Percentiles rank a stretch among this genome's conserved stretches.
Conservation (phyloP, 1,140 invertebrate genomes). For the Nomia melanderi region DNA sequence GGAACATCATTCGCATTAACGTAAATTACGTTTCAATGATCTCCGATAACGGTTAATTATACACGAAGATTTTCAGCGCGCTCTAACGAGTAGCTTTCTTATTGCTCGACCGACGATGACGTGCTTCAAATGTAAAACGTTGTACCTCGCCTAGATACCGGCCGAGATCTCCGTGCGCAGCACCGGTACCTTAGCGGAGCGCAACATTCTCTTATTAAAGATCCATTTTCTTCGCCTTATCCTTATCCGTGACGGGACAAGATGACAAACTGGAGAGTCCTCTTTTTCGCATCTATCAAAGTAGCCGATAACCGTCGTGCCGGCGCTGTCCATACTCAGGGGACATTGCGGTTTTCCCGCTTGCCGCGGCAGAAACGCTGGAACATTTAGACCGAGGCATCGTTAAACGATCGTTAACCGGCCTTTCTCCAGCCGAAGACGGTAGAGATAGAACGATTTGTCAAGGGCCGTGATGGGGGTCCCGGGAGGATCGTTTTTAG, state of each 20-base stretch:
- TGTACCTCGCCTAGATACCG: too few relatives aligned
- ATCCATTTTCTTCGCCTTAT: background rate
- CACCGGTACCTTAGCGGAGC: background rate
- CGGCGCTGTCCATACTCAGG: conserved; percentile 5
- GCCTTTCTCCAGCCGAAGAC: conserved; percentile 37
- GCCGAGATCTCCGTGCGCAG: too few relatives aligned
- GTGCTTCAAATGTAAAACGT: too few relatives aligned
- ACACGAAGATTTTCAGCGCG: too few relatives aligned
- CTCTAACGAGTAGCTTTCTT: too few relatives aligned
- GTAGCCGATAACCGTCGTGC: conserved; percentile 12
- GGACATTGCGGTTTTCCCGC: conserved; percentile 33
- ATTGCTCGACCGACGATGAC: too few relatives aligned
- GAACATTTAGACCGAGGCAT: conserved; percentile 49
- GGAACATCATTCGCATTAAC: too few relatives aligned
- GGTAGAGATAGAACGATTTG: conserved; percentile 54
- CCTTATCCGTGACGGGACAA: background rate
- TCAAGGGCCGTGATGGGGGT: conserved; percentile 52
- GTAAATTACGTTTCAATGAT: too few relatives aligned
- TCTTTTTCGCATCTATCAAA: conserved; percentile 40
- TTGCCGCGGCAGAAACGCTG: conserved; percentile 17
- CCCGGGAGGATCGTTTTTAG: conserved; percentile 39
- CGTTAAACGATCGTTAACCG: conserved; percentile 63
- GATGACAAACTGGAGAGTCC: conserved; percentile 5
- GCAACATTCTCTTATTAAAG: background rate
- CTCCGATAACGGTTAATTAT: too few relatives aligned